Evolutionary conservation across 2,797 vertebrate genomes (phyloP), one percentile per base, ranked within the genome.

Genomic region (Euphonia xanthogaster): DNA sequence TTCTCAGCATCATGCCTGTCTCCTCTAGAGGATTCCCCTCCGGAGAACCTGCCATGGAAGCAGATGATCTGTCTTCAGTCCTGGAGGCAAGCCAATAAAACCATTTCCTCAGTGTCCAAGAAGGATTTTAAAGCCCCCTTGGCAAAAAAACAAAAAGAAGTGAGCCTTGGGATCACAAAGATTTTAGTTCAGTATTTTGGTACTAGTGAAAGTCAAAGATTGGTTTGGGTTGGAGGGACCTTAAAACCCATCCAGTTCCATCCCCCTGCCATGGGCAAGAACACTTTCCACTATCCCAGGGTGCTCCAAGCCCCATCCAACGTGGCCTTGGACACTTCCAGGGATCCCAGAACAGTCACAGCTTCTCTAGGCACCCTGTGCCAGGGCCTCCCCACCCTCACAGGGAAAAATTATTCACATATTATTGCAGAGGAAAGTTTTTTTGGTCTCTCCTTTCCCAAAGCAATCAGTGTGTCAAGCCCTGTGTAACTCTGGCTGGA

Each of bases 231-330:
- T 53, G 33, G 45, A 58, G 10, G 17, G 5, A 24, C 30, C 17
- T 57, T 27, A 24, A 65, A 39, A 1, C 1, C 10, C 33, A 24
- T 35, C 25, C 27, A 12, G 9, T 71, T 24, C 18, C 15, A 12
- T 1, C 12, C 25, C 5, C 10, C 22, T 65, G 45, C 45, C 30
- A 7, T 10, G 33, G 16, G 4, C 30, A 35, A 6, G 15, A 5
- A 40, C 30, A 40, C 3, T 15, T 40, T 18, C 45, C 58, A 35
- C 15, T n/a, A 4, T 9, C 11, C 18, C 51, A 65, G 33, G 3
- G 0, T 40, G 6, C 7, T 58, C 45, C 22, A 28, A 44, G 5
- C 28, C 17, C 10, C 0, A 0, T 76, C 50, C 63, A 76, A 0
- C 4, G 25, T 47, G 33, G 10, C 12, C 25, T 67, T 54, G 40